Evolutionary conservation across 2,888 invertebrate species (phyloP).

Genomic region (Erynnis tages): DNA sequence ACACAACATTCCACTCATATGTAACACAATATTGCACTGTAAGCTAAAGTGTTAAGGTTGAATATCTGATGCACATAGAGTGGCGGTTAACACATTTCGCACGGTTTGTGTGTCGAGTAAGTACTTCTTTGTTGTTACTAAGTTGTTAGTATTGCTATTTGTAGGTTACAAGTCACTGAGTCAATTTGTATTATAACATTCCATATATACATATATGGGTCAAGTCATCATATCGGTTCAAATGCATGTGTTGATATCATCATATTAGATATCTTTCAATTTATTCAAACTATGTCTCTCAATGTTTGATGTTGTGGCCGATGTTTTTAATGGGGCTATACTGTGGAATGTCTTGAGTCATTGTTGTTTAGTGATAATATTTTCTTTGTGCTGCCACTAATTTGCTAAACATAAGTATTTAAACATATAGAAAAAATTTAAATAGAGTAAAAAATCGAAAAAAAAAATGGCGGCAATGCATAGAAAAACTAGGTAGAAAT

Average conservation of each 20-base stretch:
- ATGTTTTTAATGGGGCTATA: no score
- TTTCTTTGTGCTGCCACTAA: not conserved
- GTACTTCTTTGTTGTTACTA: constrained; percentile 39
- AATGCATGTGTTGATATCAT: not conserved
- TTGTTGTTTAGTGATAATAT: not conserved
- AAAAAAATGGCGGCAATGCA: no score
- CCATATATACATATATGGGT: no score
- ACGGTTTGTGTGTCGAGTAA: constrained; percentile 26
- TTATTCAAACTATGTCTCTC: no score
- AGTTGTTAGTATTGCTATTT: constrained; percentile 1
- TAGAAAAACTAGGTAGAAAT: no score
- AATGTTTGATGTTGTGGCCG: no score
- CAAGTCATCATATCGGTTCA: not conserved
- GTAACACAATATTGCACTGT: not conserved
- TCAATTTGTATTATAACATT: not conserved
- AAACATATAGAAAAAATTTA: no score
- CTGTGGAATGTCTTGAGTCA: not conserved
- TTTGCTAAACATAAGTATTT: no score
- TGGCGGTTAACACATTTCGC: not conserved
- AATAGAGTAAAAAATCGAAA: no score
- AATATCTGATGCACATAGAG: not conserved
- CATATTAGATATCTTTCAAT: not conserved
- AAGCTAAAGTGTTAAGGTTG: not conserved
- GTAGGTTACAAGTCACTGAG: constrained; percentile 3
- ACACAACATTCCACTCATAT: not conserved